phyloP scores from a whole-genome alignment of 2,113 vertebrate species.

The Calidris pugnax region DNA sequence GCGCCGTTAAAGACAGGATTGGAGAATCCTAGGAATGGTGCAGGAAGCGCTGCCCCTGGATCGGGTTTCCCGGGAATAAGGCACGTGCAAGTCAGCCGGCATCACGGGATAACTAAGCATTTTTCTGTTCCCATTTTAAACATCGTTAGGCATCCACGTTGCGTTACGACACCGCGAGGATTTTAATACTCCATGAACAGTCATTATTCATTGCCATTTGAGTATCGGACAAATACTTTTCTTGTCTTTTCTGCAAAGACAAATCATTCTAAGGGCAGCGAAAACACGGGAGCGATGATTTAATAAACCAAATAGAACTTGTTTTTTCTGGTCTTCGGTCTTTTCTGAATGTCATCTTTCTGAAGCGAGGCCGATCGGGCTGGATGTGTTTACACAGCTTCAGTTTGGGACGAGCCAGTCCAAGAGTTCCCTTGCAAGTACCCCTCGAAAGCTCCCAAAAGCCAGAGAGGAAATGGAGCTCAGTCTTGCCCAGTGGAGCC shows the following conservation, averaged over 20 bases:
- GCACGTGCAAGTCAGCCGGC: background rate
- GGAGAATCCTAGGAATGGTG: background rate
- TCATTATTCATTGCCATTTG: background rate
- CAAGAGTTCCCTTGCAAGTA: slow-evolving; percentile 24
- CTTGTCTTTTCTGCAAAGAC: background rate
- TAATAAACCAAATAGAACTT: background rate
- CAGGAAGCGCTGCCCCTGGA: background rate
- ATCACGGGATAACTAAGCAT: background rate
- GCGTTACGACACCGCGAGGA: background rate
- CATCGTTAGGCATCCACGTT: background rate
- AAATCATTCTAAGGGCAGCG: background rate
- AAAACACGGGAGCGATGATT: background rate
- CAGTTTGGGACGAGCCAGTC: background rate
- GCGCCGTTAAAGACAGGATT: rapidly evolving
- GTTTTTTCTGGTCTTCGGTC: background rate
- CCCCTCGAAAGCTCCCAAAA: slow-evolving; percentile 8
- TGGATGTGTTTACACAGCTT: slow-evolving; percentile 6
- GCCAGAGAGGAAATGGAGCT: slow-evolving; percentile 32
- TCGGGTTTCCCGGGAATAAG: background rate
- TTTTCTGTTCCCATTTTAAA: background rate
- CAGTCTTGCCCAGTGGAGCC: background rate
- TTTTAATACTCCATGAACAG: background rate
- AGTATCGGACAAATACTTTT: background rate
- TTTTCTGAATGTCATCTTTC: background rate
- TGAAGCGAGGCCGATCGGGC: background rate